Evolutionary conservation across 2,113 vertebrate species (phyloP), one percentile per base, ranked within the genome.

Genomic region (Pedionomus torquatus): DNA sequence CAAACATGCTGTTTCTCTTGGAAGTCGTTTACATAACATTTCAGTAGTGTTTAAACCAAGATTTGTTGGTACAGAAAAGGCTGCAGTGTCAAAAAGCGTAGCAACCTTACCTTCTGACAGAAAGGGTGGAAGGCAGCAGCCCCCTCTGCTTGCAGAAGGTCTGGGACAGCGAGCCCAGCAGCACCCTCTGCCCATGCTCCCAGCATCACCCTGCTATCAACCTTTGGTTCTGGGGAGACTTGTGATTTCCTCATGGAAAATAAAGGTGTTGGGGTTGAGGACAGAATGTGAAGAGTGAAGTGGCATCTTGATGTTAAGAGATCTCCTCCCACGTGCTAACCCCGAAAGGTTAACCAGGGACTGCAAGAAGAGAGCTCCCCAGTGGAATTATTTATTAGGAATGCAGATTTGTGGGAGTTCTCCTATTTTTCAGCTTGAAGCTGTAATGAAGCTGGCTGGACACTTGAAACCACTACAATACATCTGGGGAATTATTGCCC

Each of bases 21-120:
- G 74, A 63, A 68, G 82, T 61, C 87, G 87, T 87, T 94, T 91
- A 69, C 75, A 51, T 58, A 90, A 85, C 69, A 57, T 54, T 60
- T 82, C 48, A 25, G 81, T 46, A 24, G 70, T 3, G 2, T 48
- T 79, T 69, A 72, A 69, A 43, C 9, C 35, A 7, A 30, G 74
- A 37, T 68, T 87, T 71, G 35, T 78, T 78, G 23, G 33, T 31
- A 6, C n/a, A 39, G 63, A 55, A 51, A 51, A 92, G 39, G 25
- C 57, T 83, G 79, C 35, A 24, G 14, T 14, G 28, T 31, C 83
- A 41, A 26, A 85, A 74, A 83, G 44, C 68, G 57, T 25, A 74
- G 49, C 48, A 33, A 19, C 5, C 14, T 39, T 68, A 30, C 60
- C 55, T 69, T 44, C 58, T 17, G 88, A 30, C 39, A 81, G 54